Conservation (phyloP, 2,113 vertebrate species). For the Carlito syrichta region DNA sequence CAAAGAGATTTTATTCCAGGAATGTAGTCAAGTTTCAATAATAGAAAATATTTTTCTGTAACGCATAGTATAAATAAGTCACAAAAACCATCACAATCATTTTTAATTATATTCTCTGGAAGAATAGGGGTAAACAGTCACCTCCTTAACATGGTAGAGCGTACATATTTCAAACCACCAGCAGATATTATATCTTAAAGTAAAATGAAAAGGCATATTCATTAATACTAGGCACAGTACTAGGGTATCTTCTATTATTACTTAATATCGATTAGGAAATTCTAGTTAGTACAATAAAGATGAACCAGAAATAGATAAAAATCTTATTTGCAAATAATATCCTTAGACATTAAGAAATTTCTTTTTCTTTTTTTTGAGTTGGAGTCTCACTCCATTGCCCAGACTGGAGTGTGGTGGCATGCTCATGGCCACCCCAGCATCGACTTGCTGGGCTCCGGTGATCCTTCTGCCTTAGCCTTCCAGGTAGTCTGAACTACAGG, state of each 20-base stretch:
- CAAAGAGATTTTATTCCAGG: neutral
- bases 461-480: too few relatives aligned
- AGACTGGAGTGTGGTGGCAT: too few relatives aligned
- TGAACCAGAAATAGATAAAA: conserved; percentile 2
- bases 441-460: too few relatives aligned
- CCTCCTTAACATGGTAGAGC: neutral
- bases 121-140: neutral
- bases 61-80: neutral
- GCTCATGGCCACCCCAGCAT: too few relatives aligned
- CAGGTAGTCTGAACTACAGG: too few relatives aligned
- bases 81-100: neutral
- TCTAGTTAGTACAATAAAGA: neutral
- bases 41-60: neutral
- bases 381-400: too few relatives aligned
- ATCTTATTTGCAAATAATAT: neutral
- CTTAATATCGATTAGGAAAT: neutral
- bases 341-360: neutral
- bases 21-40: neutral
- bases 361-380: too few relatives aligned
- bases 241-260: neutral
- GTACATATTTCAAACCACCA: neutral
- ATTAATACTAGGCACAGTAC: neutral
- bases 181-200: neutral
- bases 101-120: neutral
- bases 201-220: neutral